Base-by-base conservation (phyloP, 2,888 invertebrate species). In the Cartodere bifasciata region DNA sequence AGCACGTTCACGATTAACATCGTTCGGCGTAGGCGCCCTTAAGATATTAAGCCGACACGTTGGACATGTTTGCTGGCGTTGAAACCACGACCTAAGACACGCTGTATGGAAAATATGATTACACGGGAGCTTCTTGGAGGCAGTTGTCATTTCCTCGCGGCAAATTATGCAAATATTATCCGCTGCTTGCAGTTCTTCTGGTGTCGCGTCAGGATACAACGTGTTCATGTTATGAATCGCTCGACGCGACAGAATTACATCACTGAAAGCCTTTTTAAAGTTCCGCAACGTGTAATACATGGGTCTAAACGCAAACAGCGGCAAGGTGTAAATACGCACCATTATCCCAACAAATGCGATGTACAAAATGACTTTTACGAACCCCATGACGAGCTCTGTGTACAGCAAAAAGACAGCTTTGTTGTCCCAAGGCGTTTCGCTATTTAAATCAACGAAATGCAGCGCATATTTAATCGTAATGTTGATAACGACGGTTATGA, bases 141-240 rank as follows among this genome's bases (percentile, higher is more conserved):
- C 78, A 40, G 68, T 63, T 3, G 70, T 57, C 75, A 75, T 75
- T 48, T 75, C 75, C 47, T 75, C 75, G 52, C 95, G 74, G 57
- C 98, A 99, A 49, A 99, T 99, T 48, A 99, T 98, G 62, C 98
- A 99, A 34, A 97, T 95, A 57, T 94, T 94, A 63, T 98, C 97
- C 0, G 87, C 86, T 10, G 84, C 78, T 15, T 80, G 77, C 12
- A 97, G 64, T 60, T 97, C 95, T 45, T 87, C 92, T 1, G 80
- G 65, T 1, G 94, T 92, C 4, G 92, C 95, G 65, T 97, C 90
- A 0, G 94, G 94, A 62, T 95, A 97, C 48, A 92, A 63, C 0
- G 92, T 94, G 60, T 97, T 95, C 94, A 97, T 95, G 56, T 95
- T 94, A 45, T 90, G 79, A 42, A 97, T 97, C 1, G 97, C 95